Percentiles rank a stretch among this genome's conserved stretches.
Conservation (phyloP, 1,140 invertebrate species). For the Drosophila sturtevanti region DNA sequence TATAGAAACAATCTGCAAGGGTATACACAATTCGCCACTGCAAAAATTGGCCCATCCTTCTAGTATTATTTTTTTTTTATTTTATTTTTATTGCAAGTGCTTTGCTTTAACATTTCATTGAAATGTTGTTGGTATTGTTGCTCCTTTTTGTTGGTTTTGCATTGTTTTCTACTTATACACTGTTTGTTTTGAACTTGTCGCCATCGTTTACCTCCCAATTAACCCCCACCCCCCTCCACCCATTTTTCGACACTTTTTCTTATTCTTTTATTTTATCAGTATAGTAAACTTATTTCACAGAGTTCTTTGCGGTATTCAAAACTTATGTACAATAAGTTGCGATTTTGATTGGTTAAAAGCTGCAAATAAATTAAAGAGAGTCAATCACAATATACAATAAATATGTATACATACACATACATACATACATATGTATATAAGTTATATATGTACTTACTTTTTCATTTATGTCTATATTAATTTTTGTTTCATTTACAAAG, state of each 20-base stretch:
- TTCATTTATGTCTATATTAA: neutral
- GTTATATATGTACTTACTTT: neutral
- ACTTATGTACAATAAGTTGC: neutral
- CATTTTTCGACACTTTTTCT: too few species aligned
- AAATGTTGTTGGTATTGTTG: constrained; percentile 27
- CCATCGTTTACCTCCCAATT: neutral
- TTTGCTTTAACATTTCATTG: constrained; percentile 49
- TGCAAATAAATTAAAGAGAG: neutral
- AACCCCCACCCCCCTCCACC: too few species aligned
- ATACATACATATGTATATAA: too few species aligned
- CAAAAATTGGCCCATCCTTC: too few species aligned
- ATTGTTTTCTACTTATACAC: neutral
- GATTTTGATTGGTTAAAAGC: neutral
- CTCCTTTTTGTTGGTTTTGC: neutral
- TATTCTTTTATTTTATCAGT: too few species aligned
- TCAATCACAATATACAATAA: too few species aligned
- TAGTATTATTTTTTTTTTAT: neutral
- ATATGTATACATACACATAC: too few species aligned
- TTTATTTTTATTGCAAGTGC: constrained; percentile 62
- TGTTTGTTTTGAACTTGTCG: constrained; percentile 9
- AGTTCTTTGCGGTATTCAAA: too few species aligned
- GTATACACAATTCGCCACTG: too few species aligned
- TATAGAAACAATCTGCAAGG: too few species aligned
- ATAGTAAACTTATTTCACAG: too few species aligned
- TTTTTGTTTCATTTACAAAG: neutral